Evolutionary conservation across 1,140 invertebrate species (phyloP), one percentile per base, ranked within the genome.

Genomic region (Linepithema humile): DNA sequence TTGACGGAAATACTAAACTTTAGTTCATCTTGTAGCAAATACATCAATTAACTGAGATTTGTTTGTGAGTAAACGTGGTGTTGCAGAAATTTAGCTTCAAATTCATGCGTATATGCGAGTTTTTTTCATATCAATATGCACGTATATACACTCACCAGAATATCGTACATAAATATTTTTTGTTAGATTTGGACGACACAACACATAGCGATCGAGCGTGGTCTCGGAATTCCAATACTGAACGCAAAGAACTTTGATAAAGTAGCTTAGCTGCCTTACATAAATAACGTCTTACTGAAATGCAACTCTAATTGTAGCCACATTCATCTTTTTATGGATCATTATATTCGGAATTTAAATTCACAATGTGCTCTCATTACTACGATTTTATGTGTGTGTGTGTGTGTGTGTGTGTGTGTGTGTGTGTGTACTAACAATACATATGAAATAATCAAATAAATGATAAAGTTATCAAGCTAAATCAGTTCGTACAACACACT

Each of bases 21-120:
- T 74, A 53, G 69, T 62, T 85, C 38, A 32, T n/a, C 15, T 15
- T 9, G 15, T 26, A 10, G 12, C 38, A n/a, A 62, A 82, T 85
- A 55, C 69, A 70, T 87, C 69, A 69, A 83, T 87, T 87, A 69
- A 85, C 75, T 82, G 82, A 70, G 7, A 70, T 2, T 50, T 26
- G 35, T 70, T 20, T 35, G n/a, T 35, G n/a, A 3, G 5, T 1
- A 35, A 3, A 35, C 12, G 26, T 35, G n/a, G 17, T 7, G 5
- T 50, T 35, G 45, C 32, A 69, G 32, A 35, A 32, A 35, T 5
- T 35, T 35, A 53, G 17, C 29, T 23, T 35, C 3, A 23, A 23
- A 6, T 50, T 32, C 9, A 29, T 17, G 5, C 43, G 17, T 45
- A 67, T 3, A 3, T 53, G 48, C n/a, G 9, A 9, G 9, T 64